These are phyloP conservation scores for Astreopora myriophthalma DNA, from an alignment of 64 coral and sea anemone species.

Conservation along the genomic window DNA sequence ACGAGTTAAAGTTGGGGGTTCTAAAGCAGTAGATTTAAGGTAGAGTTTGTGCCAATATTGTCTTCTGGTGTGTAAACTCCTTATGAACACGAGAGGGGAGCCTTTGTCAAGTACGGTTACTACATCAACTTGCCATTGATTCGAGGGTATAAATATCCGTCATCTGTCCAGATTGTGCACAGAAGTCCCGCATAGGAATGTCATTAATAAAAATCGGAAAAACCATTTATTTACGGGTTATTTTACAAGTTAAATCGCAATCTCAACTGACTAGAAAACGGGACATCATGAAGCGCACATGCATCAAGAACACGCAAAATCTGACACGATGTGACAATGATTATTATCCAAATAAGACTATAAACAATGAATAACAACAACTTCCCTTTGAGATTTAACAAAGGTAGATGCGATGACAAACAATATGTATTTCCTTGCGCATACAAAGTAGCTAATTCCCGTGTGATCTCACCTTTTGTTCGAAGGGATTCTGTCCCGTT, in stretches of 20 bases:
- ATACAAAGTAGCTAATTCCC: background rate
- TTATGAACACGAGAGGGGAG: background rate
- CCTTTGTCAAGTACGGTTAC: background rate
- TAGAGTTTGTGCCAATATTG: background rate
- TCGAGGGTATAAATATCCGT: background rate
- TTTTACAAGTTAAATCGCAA: background rate
- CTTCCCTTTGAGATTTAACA: background rate
- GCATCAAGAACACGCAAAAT: background rate
- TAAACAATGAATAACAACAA: background rate
- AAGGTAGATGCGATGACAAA: background rate
- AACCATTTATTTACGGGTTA: background rate
- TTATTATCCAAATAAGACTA: background rate
- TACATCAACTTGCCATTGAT: background rate
- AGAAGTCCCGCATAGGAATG: background rate
- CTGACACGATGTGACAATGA: background rate
- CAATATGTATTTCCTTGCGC: background rate
- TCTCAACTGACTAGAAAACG: background rate
- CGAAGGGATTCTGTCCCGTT: slow-evolving; percentile 84
- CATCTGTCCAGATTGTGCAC: background rate
- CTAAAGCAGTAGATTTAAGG: background rate
- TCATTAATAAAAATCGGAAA: background rate
- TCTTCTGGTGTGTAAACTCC: background rate
- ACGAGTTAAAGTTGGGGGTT: background rate
- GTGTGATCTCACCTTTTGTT: slow-evolving; percentile 84
- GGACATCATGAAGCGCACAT: background rate